Conservation (phyloP, 2,888 invertebrate species). For the Myathropa florea region DNA sequence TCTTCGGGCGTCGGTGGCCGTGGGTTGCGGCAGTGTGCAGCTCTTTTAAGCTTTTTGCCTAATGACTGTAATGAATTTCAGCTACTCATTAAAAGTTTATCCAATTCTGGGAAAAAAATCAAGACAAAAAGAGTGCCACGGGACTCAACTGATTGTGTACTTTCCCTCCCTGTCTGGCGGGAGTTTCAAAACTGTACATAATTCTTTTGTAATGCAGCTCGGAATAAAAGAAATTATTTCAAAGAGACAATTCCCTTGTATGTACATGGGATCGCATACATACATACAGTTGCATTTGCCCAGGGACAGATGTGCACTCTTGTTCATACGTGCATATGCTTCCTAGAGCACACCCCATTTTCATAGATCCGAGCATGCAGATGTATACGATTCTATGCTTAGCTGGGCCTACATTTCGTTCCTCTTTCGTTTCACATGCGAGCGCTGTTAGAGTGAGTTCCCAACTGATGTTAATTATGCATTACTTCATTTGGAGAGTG, state of each 20-base stretch:
- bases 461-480: conserved; percentile 61
- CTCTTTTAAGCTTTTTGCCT: conserved; percentile 18
- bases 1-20: not conserved
- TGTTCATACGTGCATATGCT: conserved; percentile 38
- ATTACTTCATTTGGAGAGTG: conserved; percentile 56
- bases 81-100: conserved; percentile 55
- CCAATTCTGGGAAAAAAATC: conserved; percentile 25
- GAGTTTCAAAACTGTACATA: not conserved
- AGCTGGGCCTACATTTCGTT: conserved; percentile 11
- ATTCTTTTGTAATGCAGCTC: not conserved
- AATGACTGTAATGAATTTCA: conserved; percentile 8
- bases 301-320: conserved; percentile 47
- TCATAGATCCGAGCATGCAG: not conserved
- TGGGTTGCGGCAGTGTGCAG: not conserved
- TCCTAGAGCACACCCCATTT: conserved; percentile 43
- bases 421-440: conserved; percentile 4
- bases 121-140: conserved; percentile 22
- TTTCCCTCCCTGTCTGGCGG: conserved; percentile 29
- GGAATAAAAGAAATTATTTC: not conserved
- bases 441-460: conserved; percentile 26
- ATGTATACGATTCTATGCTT: not conserved
- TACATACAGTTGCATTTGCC: not conserved
- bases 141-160: not conserved
- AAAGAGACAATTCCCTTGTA: not conserved
- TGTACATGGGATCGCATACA: not conserved